Evolutionary conservation across 2,113 vertebrate genomes (phyloP).

Genomic region (Hippocampus mohnikei): DNA sequence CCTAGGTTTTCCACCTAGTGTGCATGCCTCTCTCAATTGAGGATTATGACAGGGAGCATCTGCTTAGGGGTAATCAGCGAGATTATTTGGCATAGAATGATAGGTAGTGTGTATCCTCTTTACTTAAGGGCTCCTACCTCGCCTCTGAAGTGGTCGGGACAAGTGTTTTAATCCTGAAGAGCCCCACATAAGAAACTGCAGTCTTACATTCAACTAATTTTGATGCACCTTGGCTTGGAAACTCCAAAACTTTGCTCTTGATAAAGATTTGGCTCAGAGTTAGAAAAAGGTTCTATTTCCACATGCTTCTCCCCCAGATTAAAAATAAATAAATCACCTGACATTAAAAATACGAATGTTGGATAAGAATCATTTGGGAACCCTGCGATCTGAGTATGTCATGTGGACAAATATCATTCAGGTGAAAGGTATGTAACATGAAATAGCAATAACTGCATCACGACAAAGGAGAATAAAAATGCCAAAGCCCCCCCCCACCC

Average conservation of each 20-base stretch:
- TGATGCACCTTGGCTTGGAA: not conserved
- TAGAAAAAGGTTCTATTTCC: not conserved
- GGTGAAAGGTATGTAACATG: constrained; percentile 11
- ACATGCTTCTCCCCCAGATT: not conserved
- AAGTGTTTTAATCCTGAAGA: constrained; percentile 30
- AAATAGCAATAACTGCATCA: constrained; percentile 12
- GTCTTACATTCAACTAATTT: constrained; percentile 8
- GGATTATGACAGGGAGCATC: constrained; percentile 79
- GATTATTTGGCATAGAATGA: constrained; percentile 70
- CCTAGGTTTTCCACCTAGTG: constrained; percentile 73
- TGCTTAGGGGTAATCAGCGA: constrained; percentile 73
- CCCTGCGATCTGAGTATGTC: not conserved
- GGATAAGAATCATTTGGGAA: not conserved
- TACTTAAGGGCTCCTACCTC: constrained; percentile 50
- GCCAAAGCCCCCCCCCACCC: constrained; percentile 2
- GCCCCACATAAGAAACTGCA: constrained; percentile 17
- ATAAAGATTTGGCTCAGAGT: not conserved
- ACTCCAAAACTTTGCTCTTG: not conserved
- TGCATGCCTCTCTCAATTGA: constrained; percentile 75
- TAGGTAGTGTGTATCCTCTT: constrained; percentile 64
- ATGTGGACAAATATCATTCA: constrained; percentile 24
- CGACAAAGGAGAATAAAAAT: not conserved
- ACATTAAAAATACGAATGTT: not conserved
- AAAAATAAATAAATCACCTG: not conserved
- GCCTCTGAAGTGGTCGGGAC: constrained; percentile 50